Percentiles rank a stretch among this genome's conserved stretches.
phyloP scores from a whole-genome alignment of 2,888 invertebrate genomes.

The Ecliptopera silaceata region DNA sequence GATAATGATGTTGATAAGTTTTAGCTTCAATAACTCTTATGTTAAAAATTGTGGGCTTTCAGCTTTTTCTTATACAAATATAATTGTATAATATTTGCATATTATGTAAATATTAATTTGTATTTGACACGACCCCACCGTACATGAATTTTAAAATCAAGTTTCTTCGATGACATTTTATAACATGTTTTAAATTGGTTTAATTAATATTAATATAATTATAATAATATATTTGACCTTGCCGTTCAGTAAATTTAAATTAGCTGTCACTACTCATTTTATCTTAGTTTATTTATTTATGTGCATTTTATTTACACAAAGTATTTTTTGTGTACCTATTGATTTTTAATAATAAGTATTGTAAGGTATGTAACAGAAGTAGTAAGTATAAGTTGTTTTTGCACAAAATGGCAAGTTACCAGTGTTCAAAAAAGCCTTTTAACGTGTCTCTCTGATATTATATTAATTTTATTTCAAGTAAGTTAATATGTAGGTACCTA shows the following conservation, averaged over 20 bases:
- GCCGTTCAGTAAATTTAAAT: background rate
- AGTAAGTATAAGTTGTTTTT: no score
- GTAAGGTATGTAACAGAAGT: no score
- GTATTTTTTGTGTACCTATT: no score
- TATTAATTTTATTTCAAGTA: no score
- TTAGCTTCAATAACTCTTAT: no score
- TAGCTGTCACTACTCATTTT: background rate
- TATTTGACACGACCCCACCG: background rate
- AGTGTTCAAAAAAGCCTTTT: no score
- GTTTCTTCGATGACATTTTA: conserved; percentile 12
- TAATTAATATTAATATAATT: background rate
- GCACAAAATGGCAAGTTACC: no score
- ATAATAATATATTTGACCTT: conserved; percentile 11
- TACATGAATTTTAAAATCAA: background rate
- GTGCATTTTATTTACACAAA: background rate
- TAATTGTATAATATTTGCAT: no score
- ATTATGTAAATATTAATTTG: background rate
- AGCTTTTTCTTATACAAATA: background rate
- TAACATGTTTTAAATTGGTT: conserved; percentile 5
- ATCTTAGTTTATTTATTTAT: background rate
- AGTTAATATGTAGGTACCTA: no score
- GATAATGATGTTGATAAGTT: no score
- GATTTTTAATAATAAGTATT: no score
- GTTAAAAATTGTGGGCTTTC: background rate
- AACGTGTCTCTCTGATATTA: no score